Base-by-base conservation (phyloP, 2,113 vertebrate species). In the Chunga burmeisteri region DNA sequence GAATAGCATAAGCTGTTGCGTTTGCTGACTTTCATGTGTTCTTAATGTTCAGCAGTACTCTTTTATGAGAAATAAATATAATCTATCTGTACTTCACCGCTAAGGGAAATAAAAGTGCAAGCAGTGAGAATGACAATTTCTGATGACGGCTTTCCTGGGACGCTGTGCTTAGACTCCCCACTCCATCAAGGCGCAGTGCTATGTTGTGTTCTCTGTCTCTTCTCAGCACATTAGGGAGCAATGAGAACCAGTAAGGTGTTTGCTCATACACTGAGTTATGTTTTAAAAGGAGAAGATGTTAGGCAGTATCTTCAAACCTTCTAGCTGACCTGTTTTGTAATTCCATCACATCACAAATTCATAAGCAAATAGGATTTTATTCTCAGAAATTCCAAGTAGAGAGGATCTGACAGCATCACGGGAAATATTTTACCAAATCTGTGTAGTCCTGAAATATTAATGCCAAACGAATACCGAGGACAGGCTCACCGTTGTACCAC, bases 341-440 rank as follows among this genome's bases (percentile, higher is more conserved):
- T 89, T 63, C 95, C 90, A 79, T 58, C 44, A 27, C 80, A 96
- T 87, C 89, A 80, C 61, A 78, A 59, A 92, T 97, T 96, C 82
- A 94, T 84, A 79, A 93, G 68, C 56, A 92, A 46, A 59, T 62
- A 85, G 77, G 84, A 34, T 93, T 90, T 90, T 93, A 19, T 49
- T 59, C 67, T 58, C 42, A 22, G 65, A 16, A 49, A 30, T 38
- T n/a, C 96, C 75, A 88, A 88, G 89, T 9, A 16, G 85, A 79
- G 55, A 78, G 91, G 77, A 62, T 49, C 36, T 92, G 90, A 81
- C 90, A 88, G 77, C 52, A 49, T 50, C 72, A n/a, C 6, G 3
- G 67, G 82, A 88, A 66, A 32, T 55, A 50, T 74, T 74, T 82
- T 34, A 36, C 79, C 6, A 5, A 23, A 88, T 84, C 80, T 6